Evolutionary conservation across 2,888 invertebrate species (phyloP), one percentile per base, ranked within the genome.

Genomic region (Salpingus planirostris): DNA sequence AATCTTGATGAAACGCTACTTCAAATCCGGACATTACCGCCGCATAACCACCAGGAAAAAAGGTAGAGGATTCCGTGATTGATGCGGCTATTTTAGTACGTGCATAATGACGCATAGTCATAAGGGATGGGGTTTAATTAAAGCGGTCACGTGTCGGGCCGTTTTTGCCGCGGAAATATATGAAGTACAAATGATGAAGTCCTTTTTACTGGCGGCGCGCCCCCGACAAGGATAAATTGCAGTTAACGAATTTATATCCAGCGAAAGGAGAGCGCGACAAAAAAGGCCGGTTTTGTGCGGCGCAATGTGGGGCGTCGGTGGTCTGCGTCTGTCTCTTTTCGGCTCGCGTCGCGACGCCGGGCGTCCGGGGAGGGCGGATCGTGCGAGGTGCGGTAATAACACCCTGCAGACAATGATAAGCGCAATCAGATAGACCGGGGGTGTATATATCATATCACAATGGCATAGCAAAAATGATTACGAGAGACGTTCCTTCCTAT

Each of bases 391-490:
- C 44, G 36, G 45, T 52, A 52, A 52, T 53, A 52, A 52, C 52
- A 50, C 49, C 52, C 50, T 47, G 44, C 47, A 49, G 48, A 47
- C 50, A 49, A 44, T 46, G 54, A 54, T 54, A 54, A 52, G 51
- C 44, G 30, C 40, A 36, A 54, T 54, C 54, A 52, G 54, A 54
- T 54, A 52, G 37, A 38, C 32, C 37, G 40, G 43, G 37, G 47
- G 49, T 49, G 58, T 61, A 60, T 62, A 62, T 60, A 62, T 62
- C 62, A 62, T 55, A 60, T 58, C 59, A 62, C 62, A 62, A 62
- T 60, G 59, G 59, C 60, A 55, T 55, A 54, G 58, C 62, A 60
- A 62, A 63, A 63, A 62, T 63, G 63, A 63, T 63, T 63, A 63
- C 60, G 57, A 54, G 60, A 57, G 59, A 60, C 59, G 62, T 62